Base-by-base conservation (phyloP, 1,140 invertebrate species). In the Lucilia cuprina region DNA sequence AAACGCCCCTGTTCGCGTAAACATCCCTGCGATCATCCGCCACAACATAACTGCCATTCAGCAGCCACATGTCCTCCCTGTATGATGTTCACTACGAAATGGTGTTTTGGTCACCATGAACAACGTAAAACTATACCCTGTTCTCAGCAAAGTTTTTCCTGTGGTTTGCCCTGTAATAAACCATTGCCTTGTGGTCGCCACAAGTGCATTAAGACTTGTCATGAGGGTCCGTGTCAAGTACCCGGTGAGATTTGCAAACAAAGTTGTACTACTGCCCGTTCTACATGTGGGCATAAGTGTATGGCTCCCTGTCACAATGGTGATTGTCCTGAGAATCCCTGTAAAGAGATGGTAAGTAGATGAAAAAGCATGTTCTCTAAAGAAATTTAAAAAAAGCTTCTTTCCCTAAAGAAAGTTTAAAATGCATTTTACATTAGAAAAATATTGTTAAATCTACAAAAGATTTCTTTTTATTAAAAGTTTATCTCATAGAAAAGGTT, bases 91-190 rank as follows among this genome's bases (percentile, higher is more conserved):
- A 97, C 96, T 19, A 94, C 95, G 84, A 97, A 97, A 90, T 95
- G 94, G 92, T 99, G 98, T 90, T 95, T 96, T 89, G 98, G 98
- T 2, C 92, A 94, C 17, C 98, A 99, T 90, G 97, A 98, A 94
- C 92, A 96, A 85, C 92, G 97, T 10, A 96, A 96, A 87, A 96
- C 96, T 34, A 97, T 99, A 78, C 96, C 96, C 4, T 99, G 98
- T 91, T 95, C 98, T 84, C 93, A 97, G 87, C 94, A 94, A 49
- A 96, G 96, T 85, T 95, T 99, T 80, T 98, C 96, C 5, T 99
- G 98, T 91, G 98, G 98, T 8, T 91, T 96, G 74, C 93, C 95
- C 0, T 99, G 98, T 89, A 94, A 94, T 21, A 96, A 96, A 88
- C 92, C 93, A 0, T 90, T 99, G 30, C 91, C 93, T 0, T 98